Evolutionary conservation across 2,113 vertebrate genomes (phyloP).

Genomic region (Chrysemys picta): DNA sequence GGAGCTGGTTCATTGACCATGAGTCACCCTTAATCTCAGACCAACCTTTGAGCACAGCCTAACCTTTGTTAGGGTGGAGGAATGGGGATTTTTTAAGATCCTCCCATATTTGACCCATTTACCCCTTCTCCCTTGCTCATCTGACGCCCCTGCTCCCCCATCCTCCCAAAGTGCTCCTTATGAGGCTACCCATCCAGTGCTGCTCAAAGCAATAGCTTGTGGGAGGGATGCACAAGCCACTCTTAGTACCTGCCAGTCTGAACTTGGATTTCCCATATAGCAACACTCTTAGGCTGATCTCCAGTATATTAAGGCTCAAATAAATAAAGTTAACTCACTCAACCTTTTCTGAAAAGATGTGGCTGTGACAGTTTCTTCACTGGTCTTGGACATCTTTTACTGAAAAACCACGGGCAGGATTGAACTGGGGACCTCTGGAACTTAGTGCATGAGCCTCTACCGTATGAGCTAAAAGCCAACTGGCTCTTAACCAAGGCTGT

Average conservation of each 20-base stretch:
- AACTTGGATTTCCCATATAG: not conserved
- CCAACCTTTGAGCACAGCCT: accelerated
- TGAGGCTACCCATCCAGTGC: not conserved
- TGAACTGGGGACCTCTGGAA: too few relatives aligned
- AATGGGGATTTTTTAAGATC: accelerated
- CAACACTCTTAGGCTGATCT: not conserved
- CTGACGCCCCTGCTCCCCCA: too few relatives aligned
- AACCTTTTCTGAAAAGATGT: not conserved
- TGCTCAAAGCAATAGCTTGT: not conserved
- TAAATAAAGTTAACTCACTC: not conserved
- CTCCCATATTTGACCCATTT: accelerated
- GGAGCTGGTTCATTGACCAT: accelerated
- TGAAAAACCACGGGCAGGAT: not conserved
- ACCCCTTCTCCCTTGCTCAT: not conserved
- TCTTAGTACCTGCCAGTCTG: not conserved
- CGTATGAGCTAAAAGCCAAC: too few relatives aligned
- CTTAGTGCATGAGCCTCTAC: too few relatives aligned
- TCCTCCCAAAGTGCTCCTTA: not conserved
- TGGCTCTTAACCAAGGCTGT: too few relatives aligned
- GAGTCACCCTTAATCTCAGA: not conserved
- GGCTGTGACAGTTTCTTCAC: not conserved
- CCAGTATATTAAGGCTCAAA: not conserved
- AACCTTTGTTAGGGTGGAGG: accelerated
- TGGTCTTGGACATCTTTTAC: not conserved
- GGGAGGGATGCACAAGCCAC: not conserved